These are phyloP conservation scores for Epirrhoe tristata DNA, from an alignment of 2,888 invertebrate genomes.

Conservation along the genomic window DNA sequence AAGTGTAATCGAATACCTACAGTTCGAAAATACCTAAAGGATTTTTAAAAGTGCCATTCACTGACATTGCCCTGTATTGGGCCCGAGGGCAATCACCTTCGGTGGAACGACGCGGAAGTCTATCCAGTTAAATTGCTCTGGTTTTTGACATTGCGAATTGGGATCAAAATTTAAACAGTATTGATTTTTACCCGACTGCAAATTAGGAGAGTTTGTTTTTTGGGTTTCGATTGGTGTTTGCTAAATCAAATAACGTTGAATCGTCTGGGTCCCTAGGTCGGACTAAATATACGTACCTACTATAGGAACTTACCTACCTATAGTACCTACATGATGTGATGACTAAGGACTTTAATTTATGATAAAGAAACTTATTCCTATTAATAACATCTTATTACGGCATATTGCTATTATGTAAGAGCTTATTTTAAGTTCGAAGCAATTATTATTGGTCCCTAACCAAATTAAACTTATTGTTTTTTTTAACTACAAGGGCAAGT, in stretches of 20 bases:
- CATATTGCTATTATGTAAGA: background rate
- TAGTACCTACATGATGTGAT: no score
- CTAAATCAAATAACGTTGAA: no score
- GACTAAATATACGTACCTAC: no score
- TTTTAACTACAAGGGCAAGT: constrained; percentile 57
- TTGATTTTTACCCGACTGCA: background rate
- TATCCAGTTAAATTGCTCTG: constrained; percentile 43
- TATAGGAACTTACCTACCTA: no score
- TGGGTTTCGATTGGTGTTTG: background rate
- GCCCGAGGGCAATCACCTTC: constrained; percentile 76
- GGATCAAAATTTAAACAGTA: constrained; percentile 1
- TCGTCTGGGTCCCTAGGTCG: no score
- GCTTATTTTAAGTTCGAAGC: background rate
- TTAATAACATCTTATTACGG: background rate
- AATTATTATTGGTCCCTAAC: background rate
- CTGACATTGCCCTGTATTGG: constrained; percentile 68
- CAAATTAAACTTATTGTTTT: constrained; percentile 34
- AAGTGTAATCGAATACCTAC: constrained; percentile 25
- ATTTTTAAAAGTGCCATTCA: constrained; percentile 62
- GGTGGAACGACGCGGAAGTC: constrained; percentile 56
- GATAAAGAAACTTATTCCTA: background rate
- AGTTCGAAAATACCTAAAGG: constrained; percentile 48
- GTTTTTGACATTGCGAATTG: constrained; percentile 43
- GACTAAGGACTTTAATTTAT: no score
- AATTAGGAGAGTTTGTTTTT: background rate